Base-by-base conservation (phyloP, 2,888 invertebrate genomes). In the Malthinus seriepunctatus region DNA sequence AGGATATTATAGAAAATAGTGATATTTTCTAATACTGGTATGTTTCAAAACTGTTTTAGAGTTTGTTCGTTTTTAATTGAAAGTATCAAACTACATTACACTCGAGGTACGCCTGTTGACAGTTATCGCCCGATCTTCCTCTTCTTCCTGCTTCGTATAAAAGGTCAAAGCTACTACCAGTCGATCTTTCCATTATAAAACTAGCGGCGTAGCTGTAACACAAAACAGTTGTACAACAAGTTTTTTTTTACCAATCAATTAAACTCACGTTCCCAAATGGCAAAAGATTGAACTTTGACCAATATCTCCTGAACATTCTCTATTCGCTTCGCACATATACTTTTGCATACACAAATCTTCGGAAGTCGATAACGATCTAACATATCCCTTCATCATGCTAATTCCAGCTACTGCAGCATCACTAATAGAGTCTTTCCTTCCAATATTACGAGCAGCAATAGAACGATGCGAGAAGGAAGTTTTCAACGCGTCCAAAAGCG, bases 381-480 rank as follows among this genome's bases (percentile, higher is more conserved):
- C 88, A 79, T 93, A 95, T 62, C 93, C 93, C 84, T 95, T 95
- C 71, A 93, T 81, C 87, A 95, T 89, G 57, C 92, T 86, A 67
- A 95, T 90, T 50, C 93, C 89, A 46, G 95, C 95, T 11, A 93
- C 85, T 8, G 92, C 89, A 10, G 94, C 94, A 75, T 95, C 95
- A 69, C 93, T 93, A 65, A 94, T 84, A n/a, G 91, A 89, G 78
- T 94, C 94, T 72, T 91, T 90, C 76, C 87, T 89, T 68, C 95
- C 94, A 71, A 93, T 81, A 51, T 91, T 91, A 58, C 94, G 86
- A 33, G 95, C 93, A 8, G 89, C 84, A 71, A 94, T 79, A 11
- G 94, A 93, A 70, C 95, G 88, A 79, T 95, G 94, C 32, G 94
- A 93, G 83, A 95, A 93, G 34, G 94, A 94, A 31, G 93, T 93